These are phyloP conservation scores for Caenorhabditis japonica DNA, from an alignment of 2,888 invertebrate species.

Conservation along the genomic window DNA sequence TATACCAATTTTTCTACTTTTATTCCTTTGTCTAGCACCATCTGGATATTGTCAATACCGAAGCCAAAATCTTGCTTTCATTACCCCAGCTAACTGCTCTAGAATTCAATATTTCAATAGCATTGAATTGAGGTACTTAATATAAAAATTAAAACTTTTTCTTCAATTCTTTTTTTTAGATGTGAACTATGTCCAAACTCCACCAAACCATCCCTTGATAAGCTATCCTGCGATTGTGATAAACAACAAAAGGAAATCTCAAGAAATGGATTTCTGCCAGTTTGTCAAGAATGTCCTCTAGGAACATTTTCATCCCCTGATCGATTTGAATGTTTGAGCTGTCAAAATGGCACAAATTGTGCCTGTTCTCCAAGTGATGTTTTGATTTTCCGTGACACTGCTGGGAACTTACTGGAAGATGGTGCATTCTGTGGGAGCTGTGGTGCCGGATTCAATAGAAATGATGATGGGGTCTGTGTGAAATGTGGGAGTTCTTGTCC, in stretches of 20 bases:
- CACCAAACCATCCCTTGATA: slow-evolving; percentile 26
- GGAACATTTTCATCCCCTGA: slow-evolving; percentile 27
- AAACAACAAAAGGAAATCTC: slow-evolving; percentile 3
- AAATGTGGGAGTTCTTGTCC: slow-evolving; percentile 22
- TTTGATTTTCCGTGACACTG: slow-evolving; percentile 16
- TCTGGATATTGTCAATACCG: slow-evolving; percentile 24
- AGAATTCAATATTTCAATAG: slow-evolving; percentile 37
- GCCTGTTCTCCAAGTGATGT: slow-evolving; percentile 16
- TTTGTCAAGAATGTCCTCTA: slow-evolving; percentile 29
- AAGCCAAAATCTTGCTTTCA: slow-evolving; percentile 7
- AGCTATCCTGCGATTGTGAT: slow-evolving; percentile 19
- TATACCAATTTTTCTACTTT: no score
- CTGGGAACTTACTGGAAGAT: slow-evolving; percentile 12
- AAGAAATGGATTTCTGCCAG: slow-evolving; percentile 14
- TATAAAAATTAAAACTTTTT: not conserved
- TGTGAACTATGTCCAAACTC: slow-evolving; percentile 49
- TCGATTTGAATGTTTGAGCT: slow-evolving; percentile 24
- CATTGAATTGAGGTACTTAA: slow-evolving; percentile 32
- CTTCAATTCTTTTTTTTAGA: slow-evolving; percentile 5
- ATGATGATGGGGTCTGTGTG: slow-evolving; percentile 10
- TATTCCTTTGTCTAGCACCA: not conserved
- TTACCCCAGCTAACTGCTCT: slow-evolving; percentile 29
- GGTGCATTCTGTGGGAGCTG: slow-evolving; percentile 37
- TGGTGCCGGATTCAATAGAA: slow-evolving; percentile 19
- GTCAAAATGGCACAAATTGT: slow-evolving; percentile 33